These are phyloP conservation scores for Montipora foliosa DNA, from an alignment of 64 coral and sea anemone species.

Conservation along the genomic window DNA sequence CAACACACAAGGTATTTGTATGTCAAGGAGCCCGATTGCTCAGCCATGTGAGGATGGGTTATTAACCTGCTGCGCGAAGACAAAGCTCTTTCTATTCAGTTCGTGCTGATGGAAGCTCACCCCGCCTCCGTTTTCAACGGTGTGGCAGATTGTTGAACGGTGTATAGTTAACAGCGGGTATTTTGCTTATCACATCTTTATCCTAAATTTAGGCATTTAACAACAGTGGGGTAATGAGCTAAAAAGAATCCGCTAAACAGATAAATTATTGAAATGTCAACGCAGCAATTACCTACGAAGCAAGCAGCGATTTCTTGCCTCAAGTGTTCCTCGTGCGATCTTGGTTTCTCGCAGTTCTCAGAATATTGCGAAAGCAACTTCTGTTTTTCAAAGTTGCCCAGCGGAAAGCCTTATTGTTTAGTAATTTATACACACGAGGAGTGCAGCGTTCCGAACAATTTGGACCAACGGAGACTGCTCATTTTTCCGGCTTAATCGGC, in stretches of 20 bases:
- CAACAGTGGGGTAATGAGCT: background rate
- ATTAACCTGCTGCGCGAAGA: conserved; percentile 16
- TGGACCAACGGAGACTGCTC: conserved; percentile 33
- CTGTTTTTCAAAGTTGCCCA: background rate
- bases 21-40: background rate
- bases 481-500: conserved; percentile 29
- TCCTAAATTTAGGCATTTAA: conserved; percentile 18
- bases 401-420: conserved; percentile 21
- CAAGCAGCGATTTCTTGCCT: background rate
- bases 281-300: background rate
- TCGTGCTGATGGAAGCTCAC: background rate
- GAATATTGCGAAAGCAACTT: background rate
- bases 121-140: background rate
- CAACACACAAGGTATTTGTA: background rate
- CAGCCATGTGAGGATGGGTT: background rate
- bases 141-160: background rate
- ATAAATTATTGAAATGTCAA: background rate
- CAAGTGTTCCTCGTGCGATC: background rate
- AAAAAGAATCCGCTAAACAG: background rate
- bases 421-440: conserved; percentile 8
- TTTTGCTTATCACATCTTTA: conserved; percentile 12
- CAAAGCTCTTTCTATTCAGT: background rate
- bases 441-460: background rate
- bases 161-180: conserved; percentile 14
- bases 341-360: background rate